These are phyloP conservation scores for Brachyhypopomus gauderio DNA, from an alignment of 2,113 vertebrate genomes.

Conservation along the genomic window DNA sequence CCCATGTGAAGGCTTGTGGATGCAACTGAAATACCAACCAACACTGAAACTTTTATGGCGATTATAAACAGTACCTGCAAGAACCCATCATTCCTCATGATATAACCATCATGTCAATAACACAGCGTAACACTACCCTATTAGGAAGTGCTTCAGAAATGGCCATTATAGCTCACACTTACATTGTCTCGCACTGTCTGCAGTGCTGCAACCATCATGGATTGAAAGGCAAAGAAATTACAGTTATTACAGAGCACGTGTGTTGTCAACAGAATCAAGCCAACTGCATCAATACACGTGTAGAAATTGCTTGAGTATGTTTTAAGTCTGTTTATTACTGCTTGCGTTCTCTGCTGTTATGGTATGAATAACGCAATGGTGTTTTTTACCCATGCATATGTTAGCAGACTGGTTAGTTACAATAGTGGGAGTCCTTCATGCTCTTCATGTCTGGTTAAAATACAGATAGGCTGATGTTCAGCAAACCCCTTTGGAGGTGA, in stretches of 20 bases:
- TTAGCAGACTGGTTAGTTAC: not conserved
- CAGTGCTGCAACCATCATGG: not conserved
- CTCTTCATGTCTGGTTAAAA: slow-evolving; percentile 1
- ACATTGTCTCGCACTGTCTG: not conserved
- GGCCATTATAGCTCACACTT: not conserved
- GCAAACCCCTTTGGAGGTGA: not conserved
- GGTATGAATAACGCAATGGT: not conserved
- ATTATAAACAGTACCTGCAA: too few species aligned
- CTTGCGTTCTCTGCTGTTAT: not conserved
- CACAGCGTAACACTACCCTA: not conserved
- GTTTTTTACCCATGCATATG: not conserved
- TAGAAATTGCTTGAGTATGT: not conserved
- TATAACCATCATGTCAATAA: not conserved
- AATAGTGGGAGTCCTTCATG: not conserved
- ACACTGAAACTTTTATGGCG: not conserved
- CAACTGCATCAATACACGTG: not conserved
- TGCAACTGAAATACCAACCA: not conserved
- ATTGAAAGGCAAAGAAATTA: not conserved
- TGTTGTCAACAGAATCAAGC: slow-evolving; percentile 9
- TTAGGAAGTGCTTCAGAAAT: not conserved
- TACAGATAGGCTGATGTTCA: not conserved
- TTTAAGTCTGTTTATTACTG: not conserved
- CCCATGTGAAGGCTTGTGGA: not conserved
- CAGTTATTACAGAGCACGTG: slow-evolving; percentile 1
- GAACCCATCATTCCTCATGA: not conserved